These are phyloP conservation scores for Florisuga fusca DNA, from an alignment of 2,797 vertebrate species.

Conservation along the genomic window DNA sequence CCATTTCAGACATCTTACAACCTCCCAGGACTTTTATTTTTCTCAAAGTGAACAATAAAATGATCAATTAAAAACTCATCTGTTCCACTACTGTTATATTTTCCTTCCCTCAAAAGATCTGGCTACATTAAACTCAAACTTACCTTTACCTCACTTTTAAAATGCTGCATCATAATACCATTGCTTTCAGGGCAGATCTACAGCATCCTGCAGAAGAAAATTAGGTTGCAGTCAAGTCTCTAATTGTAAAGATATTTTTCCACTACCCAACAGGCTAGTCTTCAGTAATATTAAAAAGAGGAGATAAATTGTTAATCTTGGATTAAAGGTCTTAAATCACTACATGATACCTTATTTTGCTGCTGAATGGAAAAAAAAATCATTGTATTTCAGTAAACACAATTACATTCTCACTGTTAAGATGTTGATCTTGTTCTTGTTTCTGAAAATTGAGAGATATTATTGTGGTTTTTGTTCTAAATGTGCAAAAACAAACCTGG, in stretches of 20 bases:
- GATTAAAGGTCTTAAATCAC: constrained; percentile 13
- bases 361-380: not conserved
- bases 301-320: not conserved
- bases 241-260: constrained; percentile 31
- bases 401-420: not conserved
- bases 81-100: not conserved
- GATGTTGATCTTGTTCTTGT: not conserved
- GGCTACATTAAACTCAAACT: not conserved
- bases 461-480: not conserved
- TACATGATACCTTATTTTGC: not conserved
- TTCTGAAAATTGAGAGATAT: not conserved
- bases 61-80: not conserved
- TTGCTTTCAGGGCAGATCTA: not conserved
- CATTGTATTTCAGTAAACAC: not conserved
- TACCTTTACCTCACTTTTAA: not conserved
- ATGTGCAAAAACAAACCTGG: not conserved
- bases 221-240: not conserved
- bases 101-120: not conserved
- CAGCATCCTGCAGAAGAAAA: not conserved
- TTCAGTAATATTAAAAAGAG: not conserved
- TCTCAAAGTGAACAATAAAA: not conserved
- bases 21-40: not conserved
- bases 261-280: not conserved
- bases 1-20: not conserved
- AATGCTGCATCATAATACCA: not conserved